phyloP scores from a whole-genome alignment of 2,888 invertebrate genomes.

The Heliconius aoede region DNA sequence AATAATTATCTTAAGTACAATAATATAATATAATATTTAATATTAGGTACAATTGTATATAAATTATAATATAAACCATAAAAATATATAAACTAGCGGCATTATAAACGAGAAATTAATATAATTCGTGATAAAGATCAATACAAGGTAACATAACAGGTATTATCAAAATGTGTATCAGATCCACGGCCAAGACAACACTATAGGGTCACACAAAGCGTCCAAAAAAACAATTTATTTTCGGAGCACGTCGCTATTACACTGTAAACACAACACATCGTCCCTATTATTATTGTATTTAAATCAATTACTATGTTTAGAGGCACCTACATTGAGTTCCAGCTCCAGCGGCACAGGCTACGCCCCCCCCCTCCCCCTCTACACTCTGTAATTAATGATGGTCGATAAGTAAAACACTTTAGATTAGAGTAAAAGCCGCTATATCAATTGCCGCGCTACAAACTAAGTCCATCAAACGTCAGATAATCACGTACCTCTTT shows the following conservation, averaged over 20 bases:
- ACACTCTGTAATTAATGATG: constrained; percentile 71
- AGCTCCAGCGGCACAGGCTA: too few relatives aligned
- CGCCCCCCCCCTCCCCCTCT: constrained; percentile 27
- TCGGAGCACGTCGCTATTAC: constrained; percentile 52
- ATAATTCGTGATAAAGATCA: constrained; percentile 43
- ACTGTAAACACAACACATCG: constrained; percentile 71
- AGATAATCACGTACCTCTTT: constrained; percentile 27
- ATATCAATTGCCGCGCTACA: constrained; percentile 59
- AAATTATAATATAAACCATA: not conserved
- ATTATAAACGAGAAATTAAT: constrained; percentile 27
- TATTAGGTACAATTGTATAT: too few relatives aligned
- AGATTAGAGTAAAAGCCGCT: constrained; percentile 73
- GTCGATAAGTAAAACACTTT: constrained; percentile 79
- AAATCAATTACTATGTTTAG: constrained; percentile 81
- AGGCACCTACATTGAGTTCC: constrained; percentile 55
- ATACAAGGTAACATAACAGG: constrained; percentile 38
- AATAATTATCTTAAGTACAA: too few relatives aligned
- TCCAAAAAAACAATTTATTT: constrained; percentile 49
- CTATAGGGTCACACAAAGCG: constrained; percentile 39
- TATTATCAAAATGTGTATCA: constrained; percentile 40
- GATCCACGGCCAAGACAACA: constrained; percentile 45
- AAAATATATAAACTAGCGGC: constrained; percentile 16
- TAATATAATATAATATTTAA: too few relatives aligned
- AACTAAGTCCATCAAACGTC: constrained; percentile 59
- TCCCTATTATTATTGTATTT: constrained; percentile 75